These are phyloP conservation scores for Thaumatotibia leucotreta DNA, from an alignment of 1,140 invertebrate genomes.

Conservation along the genomic window DNA sequence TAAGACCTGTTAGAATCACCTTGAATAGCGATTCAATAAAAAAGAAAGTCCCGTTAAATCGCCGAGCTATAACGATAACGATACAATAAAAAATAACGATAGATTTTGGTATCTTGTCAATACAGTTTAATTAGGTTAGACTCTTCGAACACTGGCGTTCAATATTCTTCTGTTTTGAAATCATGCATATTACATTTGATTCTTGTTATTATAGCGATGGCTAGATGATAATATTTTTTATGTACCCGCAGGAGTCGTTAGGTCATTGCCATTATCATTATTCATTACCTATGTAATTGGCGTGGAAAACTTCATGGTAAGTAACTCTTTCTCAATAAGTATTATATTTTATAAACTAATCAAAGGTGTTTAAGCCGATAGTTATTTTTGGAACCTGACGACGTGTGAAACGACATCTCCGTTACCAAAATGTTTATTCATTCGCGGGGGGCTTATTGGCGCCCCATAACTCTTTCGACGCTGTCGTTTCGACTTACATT, in stretches of 20 bases:
- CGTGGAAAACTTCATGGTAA: too few relatives aligned
- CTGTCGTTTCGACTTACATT: constrained; percentile 19
- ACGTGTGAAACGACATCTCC: background rate
- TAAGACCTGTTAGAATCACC: background rate
- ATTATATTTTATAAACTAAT: background rate
- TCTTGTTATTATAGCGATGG: too few relatives aligned
- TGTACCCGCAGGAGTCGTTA: too few relatives aligned
- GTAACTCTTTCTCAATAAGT: too few relatives aligned
- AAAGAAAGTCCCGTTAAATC: background rate
- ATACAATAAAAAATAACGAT: background rate
- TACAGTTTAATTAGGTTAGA: background rate
- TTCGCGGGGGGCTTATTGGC: constrained; percentile 28
- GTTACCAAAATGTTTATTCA: constrained; percentile 3
- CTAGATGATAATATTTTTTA: too few relatives aligned
- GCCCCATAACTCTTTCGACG: constrained; percentile 29
- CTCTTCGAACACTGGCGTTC: too few relatives aligned
- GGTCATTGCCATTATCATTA: too few relatives aligned
- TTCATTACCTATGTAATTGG: too few relatives aligned
- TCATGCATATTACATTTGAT: too few relatives aligned
- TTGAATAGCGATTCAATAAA: background rate
- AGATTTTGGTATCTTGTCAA: background rate
- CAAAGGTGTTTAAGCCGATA: background rate
- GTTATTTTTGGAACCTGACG: background rate
- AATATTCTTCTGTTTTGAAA: too few relatives aligned
- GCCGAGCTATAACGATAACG: background rate